phyloP scores from a whole-genome alignment of 64 coral and sea anemone species.

The Pocillopora verrucosa region DNA sequence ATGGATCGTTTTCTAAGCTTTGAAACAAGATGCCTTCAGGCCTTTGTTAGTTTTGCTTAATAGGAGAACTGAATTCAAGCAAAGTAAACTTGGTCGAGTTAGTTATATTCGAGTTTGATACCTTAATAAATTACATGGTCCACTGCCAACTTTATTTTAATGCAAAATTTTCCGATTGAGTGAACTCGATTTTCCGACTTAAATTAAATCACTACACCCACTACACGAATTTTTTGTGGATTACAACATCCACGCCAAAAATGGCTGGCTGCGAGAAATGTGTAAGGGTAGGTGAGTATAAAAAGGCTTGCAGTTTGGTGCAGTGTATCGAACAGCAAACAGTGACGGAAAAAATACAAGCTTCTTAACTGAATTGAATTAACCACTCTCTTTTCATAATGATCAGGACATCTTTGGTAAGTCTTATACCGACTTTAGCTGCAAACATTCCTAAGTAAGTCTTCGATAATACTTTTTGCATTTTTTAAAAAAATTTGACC shows the following conservation, averaged over 20 bases:
- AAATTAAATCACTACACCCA: not conserved
- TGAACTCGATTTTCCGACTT: not conserved
- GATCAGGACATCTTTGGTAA: not conserved
- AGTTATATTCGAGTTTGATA: not conserved
- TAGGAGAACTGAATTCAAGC: too few species aligned
- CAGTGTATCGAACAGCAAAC: not conserved
- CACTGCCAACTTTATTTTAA: not conserved
- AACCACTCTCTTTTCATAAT: not conserved
- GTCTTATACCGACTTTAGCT: not conserved
- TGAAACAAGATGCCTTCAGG: too few species aligned
- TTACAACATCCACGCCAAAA: slow-evolving; percentile 23
- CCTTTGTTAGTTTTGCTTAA: too few species aligned
- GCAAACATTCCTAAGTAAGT: too few species aligned
- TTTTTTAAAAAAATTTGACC: too few species aligned
- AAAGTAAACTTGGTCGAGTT: not conserved
- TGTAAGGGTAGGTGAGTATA: not conserved
- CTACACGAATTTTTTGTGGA: not conserved
- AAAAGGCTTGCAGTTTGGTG: not conserved
- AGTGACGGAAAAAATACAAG: not conserved
- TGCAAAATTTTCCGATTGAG: not conserved
- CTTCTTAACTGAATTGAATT: not conserved
- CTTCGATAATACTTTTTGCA: too few species aligned
- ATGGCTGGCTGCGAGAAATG: not conserved
- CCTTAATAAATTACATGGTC: not conserved
- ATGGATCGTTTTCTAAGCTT: too few species aligned